Base-by-base conservation (phyloP, 2,888 invertebrate species). In the Yponomeuta cagnagella region DNA sequence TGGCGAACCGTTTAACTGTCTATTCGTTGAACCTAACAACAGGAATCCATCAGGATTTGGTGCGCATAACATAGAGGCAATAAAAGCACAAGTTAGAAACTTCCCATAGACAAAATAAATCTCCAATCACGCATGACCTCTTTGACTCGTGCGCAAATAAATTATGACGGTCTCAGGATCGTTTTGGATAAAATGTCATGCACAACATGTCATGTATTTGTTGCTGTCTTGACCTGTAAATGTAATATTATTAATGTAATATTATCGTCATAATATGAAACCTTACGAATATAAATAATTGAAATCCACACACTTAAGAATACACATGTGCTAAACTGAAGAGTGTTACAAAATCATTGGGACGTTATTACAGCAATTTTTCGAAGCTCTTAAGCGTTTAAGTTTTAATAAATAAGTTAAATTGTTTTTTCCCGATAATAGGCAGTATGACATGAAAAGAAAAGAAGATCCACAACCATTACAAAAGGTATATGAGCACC, bases 401-500 rank as follows among this genome's bases (percentile, higher is more conserved):
- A 43, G 43, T 5, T 43, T 43, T 8, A 43, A 43, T 43, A 43
- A 37, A 37, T 52, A 8, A 58, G 52, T 58, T 5, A 15, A 58
- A 58, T 12, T 12, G 52, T 58, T 58, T 43, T 43, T 8, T 58
- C 5, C 15, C 15, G 15, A 58, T 58, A 58, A 58, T 58, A 15
- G 15, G 52, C 52, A 58, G 3, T 58, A 58, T 58, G 52, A 58
- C 52, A 58, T 58, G 52, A 58, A 58, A 58, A 58, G 15, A 8
- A 58, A 8, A 15, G 52, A 58, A 58, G 52, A 58, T 12, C 15
- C 15, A 15, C 43, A 43, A 43, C 43, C 6, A 43, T 43, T 43
- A 43, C 43, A 43, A 43, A 43, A 43, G 43, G 76, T 79, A 63
- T 78, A 81, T 71, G 80, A 81, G 5, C 72, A 75, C 37, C 87